A percentile compares a stretch with the other conserved stretches of the same genome.
Evolutionary conservation across 1,140 invertebrate species (phyloP).

Genomic region (Drosophila sproati): DNA sequence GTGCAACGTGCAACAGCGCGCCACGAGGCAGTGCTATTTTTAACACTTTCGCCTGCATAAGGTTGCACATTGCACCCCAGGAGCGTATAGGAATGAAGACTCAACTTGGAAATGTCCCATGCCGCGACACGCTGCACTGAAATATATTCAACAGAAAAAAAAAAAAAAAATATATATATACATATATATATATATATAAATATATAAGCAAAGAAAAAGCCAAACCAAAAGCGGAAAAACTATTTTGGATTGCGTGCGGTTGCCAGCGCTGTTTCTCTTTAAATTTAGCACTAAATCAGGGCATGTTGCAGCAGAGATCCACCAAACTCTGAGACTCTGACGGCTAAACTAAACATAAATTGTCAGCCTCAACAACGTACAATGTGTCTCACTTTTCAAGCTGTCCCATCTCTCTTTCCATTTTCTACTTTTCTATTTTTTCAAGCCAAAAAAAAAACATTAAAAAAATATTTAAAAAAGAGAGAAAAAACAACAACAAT

Average conservation of each 20-base stretch:
- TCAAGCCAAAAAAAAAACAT: background rate
- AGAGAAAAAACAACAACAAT: slow-evolving; percentile 1
- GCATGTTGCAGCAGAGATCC: slow-evolving; percentile 57
- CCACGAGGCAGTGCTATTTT: slow-evolving; percentile 68
- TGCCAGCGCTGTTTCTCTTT: slow-evolving; percentile 22
- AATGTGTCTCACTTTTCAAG: slow-evolving; percentile 49
- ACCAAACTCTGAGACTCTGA: slow-evolving; percentile 38
- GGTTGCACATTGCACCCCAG: slow-evolving; percentile 68
- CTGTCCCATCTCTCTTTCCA: slow-evolving; percentile 13
- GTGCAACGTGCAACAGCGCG: slow-evolving; percentile 25
- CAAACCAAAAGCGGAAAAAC: slow-evolving; percentile 16
- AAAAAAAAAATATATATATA: slow-evolving; percentile 9
- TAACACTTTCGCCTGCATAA: slow-evolving; percentile 71
- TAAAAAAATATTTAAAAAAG: slow-evolving; percentile 15
- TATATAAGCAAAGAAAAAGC: slow-evolving; percentile 6
- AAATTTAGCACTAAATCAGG: slow-evolving; percentile 84
- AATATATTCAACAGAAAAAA: slow-evolving; percentile 37
- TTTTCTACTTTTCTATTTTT: background rate
- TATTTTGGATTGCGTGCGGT: slow-evolving; percentile 33
- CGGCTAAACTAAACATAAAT: slow-evolving; percentile 78
- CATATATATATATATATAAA: slow-evolving; percentile 4
- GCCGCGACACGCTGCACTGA: slow-evolving; percentile 48
- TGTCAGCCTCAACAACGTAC: slow-evolving; percentile 49
- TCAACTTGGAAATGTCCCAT: slow-evolving; percentile 68
- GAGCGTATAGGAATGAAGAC: slow-evolving; percentile 56